phyloP scores from a whole-genome alignment of 2,888 invertebrate species.

The Dasypolia templi region DNA sequence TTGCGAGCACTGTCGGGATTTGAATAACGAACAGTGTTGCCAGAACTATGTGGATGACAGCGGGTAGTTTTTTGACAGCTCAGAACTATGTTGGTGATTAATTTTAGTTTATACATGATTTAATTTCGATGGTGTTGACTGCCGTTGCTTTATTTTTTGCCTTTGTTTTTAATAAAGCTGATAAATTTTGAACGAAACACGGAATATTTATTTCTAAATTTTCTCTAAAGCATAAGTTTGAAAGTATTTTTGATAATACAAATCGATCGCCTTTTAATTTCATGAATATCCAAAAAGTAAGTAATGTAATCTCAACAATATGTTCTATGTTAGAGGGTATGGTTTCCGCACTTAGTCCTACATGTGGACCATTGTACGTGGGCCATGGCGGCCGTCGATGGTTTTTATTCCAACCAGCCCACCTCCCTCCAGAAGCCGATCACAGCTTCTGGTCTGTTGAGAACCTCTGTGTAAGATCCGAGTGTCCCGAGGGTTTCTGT shows the following conservation, averaged over 20 bases:
- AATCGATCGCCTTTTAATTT: not conserved
- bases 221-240: not conserved
- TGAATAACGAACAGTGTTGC: slow-evolving; percentile 53
- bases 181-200: not conserved
- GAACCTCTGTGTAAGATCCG: too few relatives aligned
- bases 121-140: not conserved
- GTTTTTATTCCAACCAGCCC: too few relatives aligned
- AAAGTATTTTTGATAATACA: not conserved
- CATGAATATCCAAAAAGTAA: not conserved
- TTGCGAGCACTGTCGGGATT: slow-evolving; percentile 71
- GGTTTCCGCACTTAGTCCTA: too few relatives aligned
- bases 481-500: too few relatives aligned
- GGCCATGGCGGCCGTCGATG: too few relatives aligned
- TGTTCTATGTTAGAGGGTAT: too few relatives aligned
- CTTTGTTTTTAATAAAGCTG: slow-evolving; percentile 39
- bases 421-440: too few relatives aligned
- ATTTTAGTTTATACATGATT: slow-evolving; percentile 52
- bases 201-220: not conserved
- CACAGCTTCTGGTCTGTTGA: too few relatives aligned
- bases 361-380: too few relatives aligned
- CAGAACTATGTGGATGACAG: slow-evolving; percentile 47
- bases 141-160: slow-evolving; percentile 37
- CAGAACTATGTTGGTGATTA: slow-evolving; percentile 2
- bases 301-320: not conserved
- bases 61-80: slow-evolving; percentile 15